A percentile compares a stretch with the other conserved stretches of the same genome.
These are phyloP conservation scores for Pseudopipra pipra DNA, from an alignment of 2,113 vertebrate species.

Conservation along the genomic window DNA sequence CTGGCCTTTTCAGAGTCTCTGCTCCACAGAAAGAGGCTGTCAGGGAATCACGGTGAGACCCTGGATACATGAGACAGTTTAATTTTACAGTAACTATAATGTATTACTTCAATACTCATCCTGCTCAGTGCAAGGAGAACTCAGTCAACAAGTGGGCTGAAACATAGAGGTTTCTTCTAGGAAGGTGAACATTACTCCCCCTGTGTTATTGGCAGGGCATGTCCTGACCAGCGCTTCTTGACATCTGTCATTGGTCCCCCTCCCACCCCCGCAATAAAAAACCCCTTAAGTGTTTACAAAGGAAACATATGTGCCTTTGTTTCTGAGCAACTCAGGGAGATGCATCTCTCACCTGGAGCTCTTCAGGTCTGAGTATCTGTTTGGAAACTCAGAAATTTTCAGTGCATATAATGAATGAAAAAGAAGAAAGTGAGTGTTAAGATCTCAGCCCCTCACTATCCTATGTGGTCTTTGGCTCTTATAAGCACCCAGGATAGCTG, in stretches of 20 bases:
- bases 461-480: background rate
- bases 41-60: background rate
- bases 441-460: background rate
- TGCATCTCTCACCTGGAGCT: background rate
- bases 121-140: background rate
- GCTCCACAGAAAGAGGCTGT: background rate
- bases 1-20: background rate
- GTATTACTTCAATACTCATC: background rate
- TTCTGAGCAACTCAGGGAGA: background rate
- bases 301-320: conserved; percentile 14
- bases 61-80: background rate
- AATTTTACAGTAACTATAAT: background rate
- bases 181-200: background rate
- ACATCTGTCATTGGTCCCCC: accelerated
- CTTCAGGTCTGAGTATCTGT: background rate
- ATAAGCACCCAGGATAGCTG: background rate
- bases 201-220: background rate
- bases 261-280: background rate
- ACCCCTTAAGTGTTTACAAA: background rate
- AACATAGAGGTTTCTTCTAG: background rate
- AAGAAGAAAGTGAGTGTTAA: background rate
- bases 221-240: background rate
- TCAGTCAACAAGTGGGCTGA: background rate
- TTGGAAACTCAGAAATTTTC: conserved; percentile 36
- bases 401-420: conserved; percentile 37